phyloP scores from a whole-genome alignment of 1,140 invertebrate species.

The Helicoverpa armigera region DNA sequence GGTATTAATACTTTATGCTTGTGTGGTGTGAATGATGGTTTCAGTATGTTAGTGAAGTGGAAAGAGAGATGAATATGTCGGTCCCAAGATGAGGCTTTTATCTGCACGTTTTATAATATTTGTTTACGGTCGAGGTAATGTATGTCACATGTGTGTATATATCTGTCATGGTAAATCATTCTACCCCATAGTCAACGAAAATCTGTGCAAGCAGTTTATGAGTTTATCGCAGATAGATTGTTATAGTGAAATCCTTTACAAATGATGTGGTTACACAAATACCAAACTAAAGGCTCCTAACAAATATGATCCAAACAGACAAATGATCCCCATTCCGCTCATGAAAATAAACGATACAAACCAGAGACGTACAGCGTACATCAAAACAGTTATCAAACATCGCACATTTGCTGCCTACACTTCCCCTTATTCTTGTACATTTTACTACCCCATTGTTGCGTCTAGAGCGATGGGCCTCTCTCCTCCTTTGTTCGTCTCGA shows the following conservation, averaged over 20 bases:
- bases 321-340: not conserved
- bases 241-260: too few relatives aligned
- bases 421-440: conserved; percentile 61
- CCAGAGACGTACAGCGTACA: conserved; percentile 28
- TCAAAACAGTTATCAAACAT: conserved; percentile 47
- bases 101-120: too few relatives aligned
- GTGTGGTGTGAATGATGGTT: not conserved
- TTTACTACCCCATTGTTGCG: conserved; percentile 73
- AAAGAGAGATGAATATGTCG: too few relatives aligned
- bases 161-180: too few relatives aligned
- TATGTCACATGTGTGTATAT: too few relatives aligned
- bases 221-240: too few relatives aligned
- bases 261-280: too few relatives aligned
- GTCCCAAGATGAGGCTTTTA: too few relatives aligned
- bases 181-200: too few relatives aligned
- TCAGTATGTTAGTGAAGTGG: not conserved
- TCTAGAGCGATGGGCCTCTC: conserved; percentile 62
- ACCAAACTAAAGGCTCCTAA: too few relatives aligned
- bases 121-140: too few relatives aligned
- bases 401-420: conserved; percentile 40
- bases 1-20: conserved; percentile 21
- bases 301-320: not conserved
- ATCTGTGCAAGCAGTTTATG: too few relatives aligned
- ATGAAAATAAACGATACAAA: not conserved
- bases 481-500: conserved; percentile 60